These are phyloP conservation scores for Athalia rosae DNA, from an alignment of 2,888 invertebrate species.

Conservation along the genomic window DNA sequence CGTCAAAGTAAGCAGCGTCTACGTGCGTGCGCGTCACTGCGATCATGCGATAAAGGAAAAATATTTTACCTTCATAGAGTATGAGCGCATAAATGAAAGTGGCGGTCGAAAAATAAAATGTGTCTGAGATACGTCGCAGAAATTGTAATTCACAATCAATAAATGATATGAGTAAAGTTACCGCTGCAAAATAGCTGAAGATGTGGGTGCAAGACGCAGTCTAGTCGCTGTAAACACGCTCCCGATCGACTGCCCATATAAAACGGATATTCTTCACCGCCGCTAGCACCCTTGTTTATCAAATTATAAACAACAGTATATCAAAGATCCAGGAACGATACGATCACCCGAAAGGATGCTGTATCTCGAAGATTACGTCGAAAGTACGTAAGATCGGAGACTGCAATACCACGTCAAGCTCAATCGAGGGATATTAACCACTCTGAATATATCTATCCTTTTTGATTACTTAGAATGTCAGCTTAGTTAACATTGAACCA, in stretches of 20 bases:
- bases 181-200: constrained; percentile 47
- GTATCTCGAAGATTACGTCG: constrained; percentile 98
- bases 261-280: constrained; percentile 55
- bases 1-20: background rate
- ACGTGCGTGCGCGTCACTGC: too few species aligned
- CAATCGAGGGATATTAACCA: constrained; percentile 60
- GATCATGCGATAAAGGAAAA: constrained; percentile 24
- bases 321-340: constrained; percentile 55
- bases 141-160: background rate
- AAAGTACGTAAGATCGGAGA: constrained; percentile 84
- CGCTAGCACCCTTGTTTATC: constrained; percentile 56
- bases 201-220: constrained; percentile 60
- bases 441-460: constrained; percentile 51
- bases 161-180: constrained; percentile 13
- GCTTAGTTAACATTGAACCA: background rate
- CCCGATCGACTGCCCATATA: constrained; percentile 61
- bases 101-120: background rate
- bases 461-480: background rate
- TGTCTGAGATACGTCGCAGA: background rate
- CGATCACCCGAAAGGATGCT: constrained; percentile 82
- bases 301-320: constrained; percentile 59
- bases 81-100: background rate
- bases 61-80: constrained; percentile 43
- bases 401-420: constrained; percentile 46
- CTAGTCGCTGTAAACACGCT: constrained; percentile 65